Base-by-base conservation (phyloP, 1,140 invertebrate species). In the Holotrichia oblita region DNA sequence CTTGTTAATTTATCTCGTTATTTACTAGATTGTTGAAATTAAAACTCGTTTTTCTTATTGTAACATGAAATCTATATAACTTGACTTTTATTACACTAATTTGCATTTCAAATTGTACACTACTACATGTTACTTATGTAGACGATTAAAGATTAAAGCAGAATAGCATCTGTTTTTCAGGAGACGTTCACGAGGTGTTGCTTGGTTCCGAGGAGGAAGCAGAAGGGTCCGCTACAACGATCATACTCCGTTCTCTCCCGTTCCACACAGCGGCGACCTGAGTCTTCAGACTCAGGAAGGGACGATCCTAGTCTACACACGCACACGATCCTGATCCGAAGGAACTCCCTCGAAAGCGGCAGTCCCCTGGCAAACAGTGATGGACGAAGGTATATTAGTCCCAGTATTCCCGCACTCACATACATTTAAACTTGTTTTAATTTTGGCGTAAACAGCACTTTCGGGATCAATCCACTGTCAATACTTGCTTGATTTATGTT, bases 311-410 rank as follows among this genome's bases (percentile, higher is more conserved):
- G 75, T 78, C 10, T 78, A 77, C 81, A 82, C 55, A 81, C 81
- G 17, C 79, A 77, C 75, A 81, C 84, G n/a, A 85, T 85, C 61
- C 20, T 80, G 40, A 78, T 80, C 14, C 81, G 79, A 3, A 88
- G 87, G 82, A 64, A 81, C 2, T 80, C 79, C 8, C 12, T 9
- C 3, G 44, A 48, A 4, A n/a, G 44, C 8, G 12, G 12, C 44
- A 48, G n/a, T n/a, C 12, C 2, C 8, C 0, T 3, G 44, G 4
- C n/a, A 4, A 48, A 10, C 12, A 48, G n/a, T 12, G 44, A 48
- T 8, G 44, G 44, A 48, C 12, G 44, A 48, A 48, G 44, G 44
- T 48, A 48, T n/a, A n/a, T n/a, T n/a, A n/a, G n/a, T n/a, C n/a
- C n/a, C n/a, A n/a, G n/a, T n/a, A n/a, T n/a, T n/a, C n/a, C n/a